phyloP scores from a whole-genome alignment of 2,797 vertebrate genomes.

The Helostoma temminkii region DNA sequence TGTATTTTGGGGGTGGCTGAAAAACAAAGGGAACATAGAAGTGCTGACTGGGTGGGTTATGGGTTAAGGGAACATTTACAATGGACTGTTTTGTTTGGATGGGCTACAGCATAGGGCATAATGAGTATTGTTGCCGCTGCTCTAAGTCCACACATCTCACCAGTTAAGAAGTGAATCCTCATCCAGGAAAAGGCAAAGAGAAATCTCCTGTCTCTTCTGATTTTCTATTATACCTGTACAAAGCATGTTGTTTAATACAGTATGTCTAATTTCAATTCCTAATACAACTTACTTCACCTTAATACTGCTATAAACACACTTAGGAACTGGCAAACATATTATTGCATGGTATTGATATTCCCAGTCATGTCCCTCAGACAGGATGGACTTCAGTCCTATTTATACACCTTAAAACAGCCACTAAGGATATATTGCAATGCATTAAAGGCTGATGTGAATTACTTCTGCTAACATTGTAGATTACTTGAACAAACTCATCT shows the following conservation, averaged over 20 bases:
- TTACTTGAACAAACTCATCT: conserved; percentile 53
- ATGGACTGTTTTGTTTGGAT: conserved; percentile 72
- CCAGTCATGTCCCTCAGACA: conserved; percentile 78
- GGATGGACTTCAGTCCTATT: conserved; percentile 67
- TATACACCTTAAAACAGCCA: conserved; percentile 80
- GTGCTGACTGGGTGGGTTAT: conserved; percentile 75
- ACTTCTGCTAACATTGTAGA: conserved; percentile 47
- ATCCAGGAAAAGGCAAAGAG: conserved; percentile 16
- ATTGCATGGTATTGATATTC: conserved; percentile 79
- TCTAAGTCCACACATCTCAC: conserved; percentile 51
- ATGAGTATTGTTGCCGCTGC: conserved; percentile 44
- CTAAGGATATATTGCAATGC: conserved; percentile 74
- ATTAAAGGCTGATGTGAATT: conserved; percentile 75
- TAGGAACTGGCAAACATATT: conserved; percentile 26
- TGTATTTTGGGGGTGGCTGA: conserved; percentile 72
- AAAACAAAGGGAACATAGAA: conserved; percentile 80
- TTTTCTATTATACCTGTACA: background rate
- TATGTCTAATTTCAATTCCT: conserved; percentile 7
- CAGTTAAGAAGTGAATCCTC: conserved; percentile 41
- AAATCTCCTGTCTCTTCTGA: conserved; percentile 6
- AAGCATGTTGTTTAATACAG: conserved; percentile 23
- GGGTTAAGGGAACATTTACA: conserved; percentile 78
- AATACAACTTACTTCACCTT: conserved; percentile 35
- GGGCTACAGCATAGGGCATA: conserved; percentile 56
- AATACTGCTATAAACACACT: conserved; percentile 45